A percentile compares a stretch with the other conserved stretches of the same genome.
Evolutionary conservation across 2,797 vertebrate genomes (phyloP).

Genomic region (Eospalax fontanierii): DNA sequence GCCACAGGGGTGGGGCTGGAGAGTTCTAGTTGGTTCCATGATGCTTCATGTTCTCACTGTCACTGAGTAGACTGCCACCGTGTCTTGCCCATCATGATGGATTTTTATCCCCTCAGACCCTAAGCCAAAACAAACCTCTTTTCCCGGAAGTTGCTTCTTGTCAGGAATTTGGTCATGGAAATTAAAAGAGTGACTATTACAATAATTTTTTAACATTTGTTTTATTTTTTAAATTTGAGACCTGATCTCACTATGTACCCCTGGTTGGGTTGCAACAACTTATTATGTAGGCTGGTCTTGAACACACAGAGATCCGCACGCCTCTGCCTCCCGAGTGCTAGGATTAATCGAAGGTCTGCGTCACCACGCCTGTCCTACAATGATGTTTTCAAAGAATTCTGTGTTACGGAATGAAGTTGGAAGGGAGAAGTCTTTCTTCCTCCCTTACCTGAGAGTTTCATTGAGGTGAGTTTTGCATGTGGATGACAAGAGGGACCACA

Average conservation of each 20-base stretch:
- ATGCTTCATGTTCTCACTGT: no score
- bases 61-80: no score
- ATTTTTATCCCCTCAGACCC: neutral
- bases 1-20: neutral
- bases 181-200: neutral
- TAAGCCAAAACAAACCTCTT: neutral
- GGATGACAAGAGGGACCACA: neutral
- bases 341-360: no score
- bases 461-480: accelerated
- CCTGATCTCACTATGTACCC: no score
- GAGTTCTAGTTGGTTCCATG: no score
- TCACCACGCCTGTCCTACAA: no score
- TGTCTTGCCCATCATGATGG: neutral
- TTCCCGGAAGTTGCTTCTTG: neutral
- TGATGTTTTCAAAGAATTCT: neutral
- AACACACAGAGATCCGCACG: no score
- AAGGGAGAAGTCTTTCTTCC: neutral
- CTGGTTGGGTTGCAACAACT: no score
- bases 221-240: no score
- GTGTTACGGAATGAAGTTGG: neutral
- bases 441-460: neutral
- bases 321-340: no score
- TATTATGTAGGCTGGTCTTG: no score
- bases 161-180: neutral
- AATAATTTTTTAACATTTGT: neutral